Conservation (phyloP, 2,888 invertebrate genomes). For the Zelleria hepariella region DNA sequence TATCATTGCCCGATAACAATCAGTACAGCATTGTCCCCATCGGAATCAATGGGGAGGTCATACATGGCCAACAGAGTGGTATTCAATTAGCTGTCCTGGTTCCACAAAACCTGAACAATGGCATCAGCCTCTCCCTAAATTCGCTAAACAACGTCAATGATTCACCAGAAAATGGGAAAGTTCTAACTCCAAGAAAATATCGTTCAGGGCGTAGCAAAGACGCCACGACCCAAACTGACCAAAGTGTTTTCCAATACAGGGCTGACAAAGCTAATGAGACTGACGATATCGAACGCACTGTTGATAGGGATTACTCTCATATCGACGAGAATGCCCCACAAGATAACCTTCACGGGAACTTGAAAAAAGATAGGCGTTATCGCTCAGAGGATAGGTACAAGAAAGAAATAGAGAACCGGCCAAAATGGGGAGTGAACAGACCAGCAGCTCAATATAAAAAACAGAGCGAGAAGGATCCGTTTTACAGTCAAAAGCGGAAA, state of each 20-base stretch:
- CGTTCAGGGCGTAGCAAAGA: conserved; percentile 68
- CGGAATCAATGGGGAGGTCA: conserved; percentile 49
- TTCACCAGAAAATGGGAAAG: conserved; percentile 38
- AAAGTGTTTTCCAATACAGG: conserved; percentile 30
- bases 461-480: conserved; percentile 91
- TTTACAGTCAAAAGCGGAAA: conserved; percentile 81
- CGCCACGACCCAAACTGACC: conserved; percentile 79
- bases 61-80: conserved; percentile 55
- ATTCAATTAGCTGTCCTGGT: conserved; percentile 75
- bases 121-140: conserved; percentile 55
- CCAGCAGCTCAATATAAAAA: conserved; percentile 88
- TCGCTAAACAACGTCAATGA: conserved; percentile 42
- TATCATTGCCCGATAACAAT: conserved; percentile 52
- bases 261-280: conserved; percentile 44
- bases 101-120: conserved; percentile 60
- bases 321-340: conserved; percentile 66
- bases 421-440: conserved; percentile 82
- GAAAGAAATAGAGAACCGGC: conserved; percentile 75
- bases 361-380: conserved; percentile 67
- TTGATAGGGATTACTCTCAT: conserved; percentile 68
- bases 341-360: conserved; percentile 47
- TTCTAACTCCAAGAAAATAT: conserved; percentile 62
- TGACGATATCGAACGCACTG: conserved; percentile 44
- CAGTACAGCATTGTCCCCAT: conserved; percentile 62
- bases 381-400: conserved; percentile 68